Conservation (phyloP, 2,797 vertebrate genomes). For the Lacerta agilis region DNA sequence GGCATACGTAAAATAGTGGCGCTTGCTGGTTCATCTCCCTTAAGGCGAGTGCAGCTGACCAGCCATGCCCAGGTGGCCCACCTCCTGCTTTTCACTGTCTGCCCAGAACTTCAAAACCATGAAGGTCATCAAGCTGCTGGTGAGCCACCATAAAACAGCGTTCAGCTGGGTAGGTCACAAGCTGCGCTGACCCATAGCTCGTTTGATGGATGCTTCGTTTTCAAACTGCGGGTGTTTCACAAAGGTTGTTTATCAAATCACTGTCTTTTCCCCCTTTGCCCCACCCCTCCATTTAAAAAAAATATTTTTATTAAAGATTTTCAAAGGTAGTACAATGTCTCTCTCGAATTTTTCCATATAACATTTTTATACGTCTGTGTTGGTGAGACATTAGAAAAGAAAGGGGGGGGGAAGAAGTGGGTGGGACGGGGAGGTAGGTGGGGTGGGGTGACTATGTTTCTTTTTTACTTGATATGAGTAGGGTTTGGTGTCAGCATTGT, state of each 20-base stretch:
- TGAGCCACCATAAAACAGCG: neutral
- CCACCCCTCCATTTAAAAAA: accelerated
- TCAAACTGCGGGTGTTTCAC: neutral
- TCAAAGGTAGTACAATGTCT: too few species aligned
- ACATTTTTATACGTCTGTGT: too few species aligned
- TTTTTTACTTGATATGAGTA: too few species aligned
- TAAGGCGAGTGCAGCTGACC: too few species aligned
- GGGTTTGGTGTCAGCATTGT: too few species aligned
- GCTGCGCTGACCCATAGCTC: neutral
- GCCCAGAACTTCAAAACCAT: neutral
- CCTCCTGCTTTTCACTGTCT: neutral
- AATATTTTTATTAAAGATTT: too few species aligned
- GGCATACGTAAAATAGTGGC: neutral
- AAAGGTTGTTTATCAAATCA: neutral
- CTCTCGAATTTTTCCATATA: too few species aligned
- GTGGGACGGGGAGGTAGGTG: too few species aligned
- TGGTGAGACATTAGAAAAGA: too few species aligned
- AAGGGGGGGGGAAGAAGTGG: too few species aligned
- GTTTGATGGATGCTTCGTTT: neutral
- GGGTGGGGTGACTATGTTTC: too few species aligned
- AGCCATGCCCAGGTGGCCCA: neutral
- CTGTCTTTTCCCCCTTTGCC: too few species aligned
- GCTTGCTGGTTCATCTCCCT: neutral
- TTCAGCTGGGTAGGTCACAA: neutral
- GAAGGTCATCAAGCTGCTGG: neutral